Base-by-base conservation (phyloP, 35 echinoderm and acorn worm species). In the Apostichopus parvimensis region DNA sequence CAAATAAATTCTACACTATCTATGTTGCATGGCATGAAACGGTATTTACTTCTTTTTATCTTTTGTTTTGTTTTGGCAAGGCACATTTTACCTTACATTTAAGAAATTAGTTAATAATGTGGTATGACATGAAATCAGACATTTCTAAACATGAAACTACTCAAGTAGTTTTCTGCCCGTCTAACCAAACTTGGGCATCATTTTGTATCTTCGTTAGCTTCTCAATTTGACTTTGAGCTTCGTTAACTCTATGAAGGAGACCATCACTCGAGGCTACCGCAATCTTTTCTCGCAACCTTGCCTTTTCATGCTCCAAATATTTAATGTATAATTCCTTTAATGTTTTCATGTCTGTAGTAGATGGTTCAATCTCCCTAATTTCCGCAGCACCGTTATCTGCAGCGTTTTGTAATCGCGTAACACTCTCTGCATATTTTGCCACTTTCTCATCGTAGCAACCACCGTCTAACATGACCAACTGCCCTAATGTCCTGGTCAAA, bases 401-500 rank as follows among this genome's bases (percentile, higher is more conserved):
- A 18, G 71, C 71, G 15, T 75, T 18, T 22, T 22, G 21, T 75
- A 75, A 20, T 75, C n/a, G 14, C 71, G 6, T 14, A 18, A 75
- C n/a, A 7, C n/a, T 75, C 20, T 87, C 58, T 56, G 65, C 85
- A 72, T 87, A 87, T 9, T 87, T 87, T 68, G 12, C 9, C 26
- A 62, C 65, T 65, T 87, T 60, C 4, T 87, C 55, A 60, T 56
- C 15, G 59, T 9, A 87, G 14, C 85, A 87, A 17, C 85, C 85
- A 15, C 57, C 57, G n/a, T 87, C 85, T 21, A 87, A 53, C 20
- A 87, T 87, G 25, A 87, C 28, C 24, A 87, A 58, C 60, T 87
- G 56, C 18, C 85, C 85, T 53, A 87, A 72, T 14, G 85, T 60
- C 85, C 85, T 64, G n/a, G 85, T 87, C 85, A 87, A 24, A 6